Evolutionary conservation across 2,888 invertebrate species (phyloP).

Genomic region (Caenorhabditis sp.): DNA sequence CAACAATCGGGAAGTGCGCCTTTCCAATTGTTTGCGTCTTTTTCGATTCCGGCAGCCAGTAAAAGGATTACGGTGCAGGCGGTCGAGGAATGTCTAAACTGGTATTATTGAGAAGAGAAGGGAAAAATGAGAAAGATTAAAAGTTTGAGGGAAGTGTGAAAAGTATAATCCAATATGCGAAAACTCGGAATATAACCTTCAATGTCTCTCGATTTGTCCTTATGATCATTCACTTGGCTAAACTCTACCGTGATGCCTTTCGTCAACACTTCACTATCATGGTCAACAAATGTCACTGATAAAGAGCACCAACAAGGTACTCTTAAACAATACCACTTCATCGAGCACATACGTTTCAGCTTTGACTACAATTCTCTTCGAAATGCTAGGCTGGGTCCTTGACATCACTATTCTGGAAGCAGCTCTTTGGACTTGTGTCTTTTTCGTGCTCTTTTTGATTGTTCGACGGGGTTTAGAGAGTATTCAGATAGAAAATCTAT

Average conservation of each 20-base stretch:
- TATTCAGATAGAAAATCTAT: conserved; percentile 62
- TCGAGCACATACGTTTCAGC: conserved; percentile 21
- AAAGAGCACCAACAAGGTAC: conserved; percentile 31
- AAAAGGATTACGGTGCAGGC: conserved; percentile 27
- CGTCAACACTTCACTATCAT: conserved; percentile 41
- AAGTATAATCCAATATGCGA: conserved; percentile 51
- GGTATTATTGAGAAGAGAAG: conserved; percentile 27
- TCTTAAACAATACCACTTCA: conserved; percentile 8
- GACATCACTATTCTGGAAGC: conserved; percentile 37
- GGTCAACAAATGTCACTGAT: conserved; percentile 42
- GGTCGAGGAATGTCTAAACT: conserved; percentile 27
- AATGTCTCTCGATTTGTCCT: neutral
- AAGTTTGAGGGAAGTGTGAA: conserved; percentile 32
- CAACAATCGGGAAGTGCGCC: conserved; percentile 39
- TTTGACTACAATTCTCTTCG: neutral
- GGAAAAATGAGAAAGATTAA: conserved; percentile 44
- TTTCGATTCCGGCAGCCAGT: neutral
- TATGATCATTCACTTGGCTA: conserved; percentile 22
- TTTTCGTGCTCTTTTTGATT: conserved; percentile 35
- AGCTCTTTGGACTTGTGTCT: neutral
- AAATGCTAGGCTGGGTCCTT: conserved; percentile 40
- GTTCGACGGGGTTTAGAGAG: conserved; percentile 57
- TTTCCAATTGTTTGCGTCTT: neutral
- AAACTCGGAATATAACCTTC: conserved; percentile 24
- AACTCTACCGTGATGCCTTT: conserved; percentile 52